phyloP scores from a whole-genome alignment of 1,140 invertebrate species.

The Drosophila willistoni region DNA sequence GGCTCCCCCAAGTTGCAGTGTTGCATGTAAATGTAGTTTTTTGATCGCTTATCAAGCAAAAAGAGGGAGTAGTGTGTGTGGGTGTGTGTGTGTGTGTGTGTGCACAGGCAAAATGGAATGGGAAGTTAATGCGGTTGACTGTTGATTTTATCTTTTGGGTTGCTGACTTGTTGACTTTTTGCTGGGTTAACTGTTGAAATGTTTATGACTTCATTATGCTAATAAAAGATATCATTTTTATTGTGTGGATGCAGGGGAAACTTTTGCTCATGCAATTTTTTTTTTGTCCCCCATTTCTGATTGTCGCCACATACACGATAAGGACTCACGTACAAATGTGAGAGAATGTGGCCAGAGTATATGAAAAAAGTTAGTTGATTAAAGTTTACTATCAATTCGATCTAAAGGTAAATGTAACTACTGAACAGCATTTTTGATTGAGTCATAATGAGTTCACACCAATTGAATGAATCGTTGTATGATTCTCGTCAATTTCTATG shows the following conservation, averaged over 20 bases:
- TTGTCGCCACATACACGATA: conserved; percentile 4
- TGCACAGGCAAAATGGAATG: background rate
- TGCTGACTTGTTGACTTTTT: conserved; percentile 77
- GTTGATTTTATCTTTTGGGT: conserved; percentile 71
- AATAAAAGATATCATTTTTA: conserved; percentile 74
- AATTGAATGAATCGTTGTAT: background rate
- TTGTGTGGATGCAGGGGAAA: conserved; percentile 15
- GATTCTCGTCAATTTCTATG: background rate
- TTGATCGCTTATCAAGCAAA: conserved; percentile 67
- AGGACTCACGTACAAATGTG: conserved; percentile 35
- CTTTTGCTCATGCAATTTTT: background rate
- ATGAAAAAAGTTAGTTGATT: conserved; percentile 4
- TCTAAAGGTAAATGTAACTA: background rate
- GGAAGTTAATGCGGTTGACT: conserved; percentile 65
- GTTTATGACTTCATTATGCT: conserved; percentile 80
- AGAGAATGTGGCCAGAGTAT: background rate
- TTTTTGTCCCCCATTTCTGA: background rate
- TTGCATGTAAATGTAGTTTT: conserved; percentile 75
- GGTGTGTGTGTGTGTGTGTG: conserved; percentile 19
- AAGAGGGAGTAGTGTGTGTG: conserved; percentile 16
- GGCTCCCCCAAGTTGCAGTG: conserved; percentile 46
- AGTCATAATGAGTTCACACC: background rate
- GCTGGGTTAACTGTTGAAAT: conserved; percentile 69
- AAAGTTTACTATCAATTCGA: conserved; percentile 12
- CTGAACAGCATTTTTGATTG: conserved; percentile 1